Conservation (phyloP, 2,888 invertebrate genomes). For the Callinectes sapidus region DNA sequence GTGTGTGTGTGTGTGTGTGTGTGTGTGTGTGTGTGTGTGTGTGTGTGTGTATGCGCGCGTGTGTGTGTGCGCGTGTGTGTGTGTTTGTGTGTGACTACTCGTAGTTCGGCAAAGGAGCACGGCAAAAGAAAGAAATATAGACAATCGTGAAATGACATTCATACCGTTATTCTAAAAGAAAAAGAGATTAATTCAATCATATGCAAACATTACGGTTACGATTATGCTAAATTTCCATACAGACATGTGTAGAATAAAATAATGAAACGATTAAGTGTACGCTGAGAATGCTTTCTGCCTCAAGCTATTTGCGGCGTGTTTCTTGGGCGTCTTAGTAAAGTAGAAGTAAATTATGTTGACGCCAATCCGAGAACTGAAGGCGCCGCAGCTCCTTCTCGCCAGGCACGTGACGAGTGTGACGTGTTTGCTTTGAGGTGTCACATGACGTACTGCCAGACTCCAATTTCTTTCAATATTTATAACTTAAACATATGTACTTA, state of each 20-base stretch:
- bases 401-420: not conserved
- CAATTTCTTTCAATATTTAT: not conserved
- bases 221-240: not conserved
- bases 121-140: not conserved
- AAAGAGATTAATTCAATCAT: not conserved
- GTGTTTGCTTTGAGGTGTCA: not conserved
- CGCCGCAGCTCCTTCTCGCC: not conserved
- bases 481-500: not conserved
- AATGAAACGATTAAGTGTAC: not conserved
- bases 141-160: not conserved
- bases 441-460: not conserved
- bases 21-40: constrained; percentile 44
- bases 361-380: not conserved
- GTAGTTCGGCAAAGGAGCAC: not conserved
- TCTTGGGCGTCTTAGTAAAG: not conserved
- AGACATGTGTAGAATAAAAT: not conserved
- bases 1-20: constrained; percentile 31
- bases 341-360: not conserved
- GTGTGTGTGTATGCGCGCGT: constrained; percentile 6
- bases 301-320: not conserved
- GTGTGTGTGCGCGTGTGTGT: constrained; percentile 22
- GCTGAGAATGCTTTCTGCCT: not conserved
- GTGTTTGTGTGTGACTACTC: too few species aligned
- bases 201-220: not conserved
- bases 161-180: not conserved